Evolutionary conservation across 2,113 vertebrate species (phyloP).

Genomic region (Callocephalon fimbriatum): DNA sequence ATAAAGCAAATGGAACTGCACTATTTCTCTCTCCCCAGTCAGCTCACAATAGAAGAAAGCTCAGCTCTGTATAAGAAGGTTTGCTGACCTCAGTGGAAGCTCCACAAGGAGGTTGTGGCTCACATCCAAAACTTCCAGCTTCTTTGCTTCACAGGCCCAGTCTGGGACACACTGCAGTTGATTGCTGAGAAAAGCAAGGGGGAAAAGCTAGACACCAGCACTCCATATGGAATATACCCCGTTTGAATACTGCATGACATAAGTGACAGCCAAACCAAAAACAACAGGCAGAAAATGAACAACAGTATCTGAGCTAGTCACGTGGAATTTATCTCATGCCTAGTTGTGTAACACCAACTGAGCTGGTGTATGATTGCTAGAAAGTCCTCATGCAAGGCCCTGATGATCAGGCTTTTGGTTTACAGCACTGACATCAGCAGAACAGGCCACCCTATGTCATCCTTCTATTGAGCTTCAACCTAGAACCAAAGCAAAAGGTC

Average conservation of each 20-base stretch:
- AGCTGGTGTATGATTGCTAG: background rate
- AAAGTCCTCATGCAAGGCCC: background rate
- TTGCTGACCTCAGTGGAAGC: constrained; percentile 86
- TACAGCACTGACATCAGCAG: background rate
- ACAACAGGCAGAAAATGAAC: background rate
- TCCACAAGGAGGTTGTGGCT: constrained; percentile 89
- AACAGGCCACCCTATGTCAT: background rate
- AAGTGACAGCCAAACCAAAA: background rate
- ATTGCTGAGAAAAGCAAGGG: constrained; percentile 82
- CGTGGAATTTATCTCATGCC: fast-evolving
- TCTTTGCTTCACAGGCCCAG: constrained; percentile 94
- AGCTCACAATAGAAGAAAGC: background rate
- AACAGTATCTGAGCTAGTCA: background rate
- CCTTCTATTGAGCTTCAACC: background rate
- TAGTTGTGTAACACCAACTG: background rate
- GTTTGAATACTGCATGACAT: background rate
- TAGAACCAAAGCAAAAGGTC: background rate
- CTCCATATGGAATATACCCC: background rate
- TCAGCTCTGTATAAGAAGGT: background rate
- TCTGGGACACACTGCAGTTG: constrained; percentile 89
- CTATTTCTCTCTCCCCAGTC: background rate
- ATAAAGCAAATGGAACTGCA: background rate
- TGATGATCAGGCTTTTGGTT: background rate
- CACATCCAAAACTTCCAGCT: constrained; percentile 91
- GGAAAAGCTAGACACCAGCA: background rate